A percentile compares a stretch with the other conserved stretches of the same genome.
These are phyloP conservation scores for Hetaerina titia DNA, from an alignment of 2,888 invertebrate species.

Conservation along the genomic window DNA sequence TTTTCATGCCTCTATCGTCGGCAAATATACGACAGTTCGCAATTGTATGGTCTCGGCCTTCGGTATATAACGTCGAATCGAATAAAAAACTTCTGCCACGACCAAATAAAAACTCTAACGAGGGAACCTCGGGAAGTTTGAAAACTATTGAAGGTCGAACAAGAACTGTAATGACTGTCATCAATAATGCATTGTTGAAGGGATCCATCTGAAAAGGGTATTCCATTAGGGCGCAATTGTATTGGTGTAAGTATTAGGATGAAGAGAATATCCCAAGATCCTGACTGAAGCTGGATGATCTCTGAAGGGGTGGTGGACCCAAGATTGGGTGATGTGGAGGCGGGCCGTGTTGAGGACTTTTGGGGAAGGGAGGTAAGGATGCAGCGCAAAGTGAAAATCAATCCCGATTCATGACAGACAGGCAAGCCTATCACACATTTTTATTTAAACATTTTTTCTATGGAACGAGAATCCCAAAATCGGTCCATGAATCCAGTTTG, in stretches of 20 bases:
- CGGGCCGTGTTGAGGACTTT: neutral
- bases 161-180: conserved; percentile 19
- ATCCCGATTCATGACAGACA: neutral
- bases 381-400: conserved; percentile 10
- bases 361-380: neutral
- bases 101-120: neutral
- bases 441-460: neutral
- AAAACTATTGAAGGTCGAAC: conserved; percentile 7
- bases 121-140: neutral
- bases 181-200: conserved; percentile 26
- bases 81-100: neutral
- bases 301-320: neutral
- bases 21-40: neutral
- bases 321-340: neutral
- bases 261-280: neutral
- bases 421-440: neutral
- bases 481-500: neutral
- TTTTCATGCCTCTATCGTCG: no score
- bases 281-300: neutral
- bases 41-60: neutral
- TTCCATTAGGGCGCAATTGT: conserved; percentile 29
- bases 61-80: neutral
- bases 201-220: neutral
- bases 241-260: conserved; percentile 15
- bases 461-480: neutral